Conservation (phyloP, 2,888 invertebrate genomes). For the Gerosis bhagava region DNA sequence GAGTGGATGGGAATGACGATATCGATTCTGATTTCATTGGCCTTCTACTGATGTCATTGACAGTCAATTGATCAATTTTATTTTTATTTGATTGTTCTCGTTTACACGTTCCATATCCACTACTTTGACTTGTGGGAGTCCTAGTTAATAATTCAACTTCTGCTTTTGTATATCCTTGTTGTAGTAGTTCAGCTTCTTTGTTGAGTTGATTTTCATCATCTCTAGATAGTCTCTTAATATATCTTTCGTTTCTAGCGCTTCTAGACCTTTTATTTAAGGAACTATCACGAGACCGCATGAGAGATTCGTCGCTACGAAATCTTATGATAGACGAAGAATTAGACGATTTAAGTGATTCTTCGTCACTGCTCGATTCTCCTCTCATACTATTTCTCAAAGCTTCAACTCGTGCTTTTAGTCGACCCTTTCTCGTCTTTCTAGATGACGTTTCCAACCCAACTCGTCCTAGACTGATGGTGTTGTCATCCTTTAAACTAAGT, state of each 20-base stretch:
- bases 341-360: slow-evolving; percentile 86
- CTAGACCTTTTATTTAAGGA: slow-evolving; percentile 85
- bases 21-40: slow-evolving; percentile 75
- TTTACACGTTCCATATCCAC: slow-evolving; percentile 74
- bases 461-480: slow-evolving; percentile 62
- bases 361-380: slow-evolving; percentile 87
- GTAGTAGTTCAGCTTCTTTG: slow-evolving; percentile 77
- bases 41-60: slow-evolving; percentile 57
- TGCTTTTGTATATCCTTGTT: slow-evolving; percentile 75
- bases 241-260: slow-evolving; percentile 90
- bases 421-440: slow-evolving; percentile 80
- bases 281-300: slow-evolving; percentile 82
- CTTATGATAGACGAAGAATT: slow-evolving; percentile 85
- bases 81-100: slow-evolving; percentile 73
- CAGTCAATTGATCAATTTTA: slow-evolving; percentile 53
- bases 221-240: slow-evolving; percentile 88
- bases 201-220: slow-evolving; percentile 84
- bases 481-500: slow-evolving; percentile 61
- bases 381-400: slow-evolving; percentile 84
- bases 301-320: slow-evolving; percentile 87
- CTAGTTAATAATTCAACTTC: slow-evolving; percentile 80
- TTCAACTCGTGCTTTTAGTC: slow-evolving; percentile 86
- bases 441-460: slow-evolving; percentile 76
- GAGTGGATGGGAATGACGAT: slow-evolving; percentile 77
- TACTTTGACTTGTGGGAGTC: slow-evolving; percentile 78